Evolutionary conservation across 1,140 invertebrate species (phyloP), one percentile per base, ranked within the genome.

Genomic region (Andricus grossulariae): DNA sequence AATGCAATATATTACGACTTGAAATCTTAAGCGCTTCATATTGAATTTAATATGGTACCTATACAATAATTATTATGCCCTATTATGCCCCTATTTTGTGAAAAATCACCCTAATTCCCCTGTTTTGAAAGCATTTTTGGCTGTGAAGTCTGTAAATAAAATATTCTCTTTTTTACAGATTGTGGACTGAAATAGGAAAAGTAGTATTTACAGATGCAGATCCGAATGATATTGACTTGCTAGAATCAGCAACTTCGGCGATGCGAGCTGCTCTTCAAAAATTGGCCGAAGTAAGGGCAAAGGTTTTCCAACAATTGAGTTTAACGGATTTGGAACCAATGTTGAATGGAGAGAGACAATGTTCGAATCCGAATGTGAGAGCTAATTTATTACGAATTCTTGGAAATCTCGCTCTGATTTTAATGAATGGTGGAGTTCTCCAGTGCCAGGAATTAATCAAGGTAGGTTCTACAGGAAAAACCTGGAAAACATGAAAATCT

Each of bases 311-410:
- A 50, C 77, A 89, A 39, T 83, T 92, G 78, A 91, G 82, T 0
- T 74, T 88, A 51, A 77, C 74, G 21, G 91, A 92, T 74, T 79
- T 92, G 8, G 72, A 87, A 71, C 88, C 94, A 75, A 93, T 95
- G 85, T 89, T 94, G 50, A 92, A 93, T 66, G 92, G 94, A 70
- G 93, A 93, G 66, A 89, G 89, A 71, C 91, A 93, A 21, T 93
- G 93, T 81, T 77, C 90, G 50, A 90, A 93, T 52, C 80, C 92
- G 45, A 94, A 94, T 84, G 93, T 95, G 54, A 91, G 94, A 76
- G 92, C 93, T 2, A 96, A 96, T 86, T 91, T 95, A 54, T 93
- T 95, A n/a, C 90, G 94, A 72, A 95, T 95, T 90, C 86, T 95
- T 71, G 94, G 95, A 6, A 93, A 91, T 70, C 84, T 95, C 50